phyloP scores from a whole-genome alignment of 1,140 invertebrate species.

The Brachionus calyciflorus region DNA sequence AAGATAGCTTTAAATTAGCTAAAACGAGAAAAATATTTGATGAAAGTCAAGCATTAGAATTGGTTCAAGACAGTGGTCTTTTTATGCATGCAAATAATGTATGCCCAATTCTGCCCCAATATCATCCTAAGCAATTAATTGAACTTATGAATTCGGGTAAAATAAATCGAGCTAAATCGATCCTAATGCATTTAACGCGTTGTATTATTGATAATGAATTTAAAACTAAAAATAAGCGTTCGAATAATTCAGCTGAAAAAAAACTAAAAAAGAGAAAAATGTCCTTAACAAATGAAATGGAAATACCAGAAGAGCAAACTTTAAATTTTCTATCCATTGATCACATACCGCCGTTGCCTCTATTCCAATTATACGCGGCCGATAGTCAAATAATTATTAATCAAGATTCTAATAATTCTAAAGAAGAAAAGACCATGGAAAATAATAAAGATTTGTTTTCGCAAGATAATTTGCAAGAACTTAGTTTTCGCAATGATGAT shows the following conservation, averaged over 20 bases:
- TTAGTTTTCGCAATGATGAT: slow-evolving; percentile 55
- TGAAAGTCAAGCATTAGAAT: slow-evolving; percentile 48
- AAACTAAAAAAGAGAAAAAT: slow-evolving; percentile 67
- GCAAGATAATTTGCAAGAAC: slow-evolving; percentile 71
- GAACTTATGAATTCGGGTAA: slow-evolving; percentile 97
- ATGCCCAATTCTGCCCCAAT: slow-evolving; percentile 92
- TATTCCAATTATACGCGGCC: slow-evolving; percentile 89
- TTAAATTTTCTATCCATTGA: slow-evolving; percentile 92
- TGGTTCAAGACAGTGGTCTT: slow-evolving; percentile 74
- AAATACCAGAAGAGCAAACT: slow-evolving; percentile 69
- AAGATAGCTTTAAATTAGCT: slow-evolving; percentile 49
- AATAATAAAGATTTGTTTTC: slow-evolving; percentile 47
- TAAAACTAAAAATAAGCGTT: slow-evolving; percentile 40
- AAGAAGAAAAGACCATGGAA: slow-evolving; percentile 28
- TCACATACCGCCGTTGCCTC: slow-evolving; percentile 88
- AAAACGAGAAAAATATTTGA: slow-evolving; percentile 50
- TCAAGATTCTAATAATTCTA: slow-evolving; percentile 43
- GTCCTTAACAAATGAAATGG: slow-evolving; percentile 70
- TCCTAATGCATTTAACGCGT: slow-evolving; percentile 88
- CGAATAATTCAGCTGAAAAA: background rate
- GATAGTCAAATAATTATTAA: slow-evolving; percentile 72
- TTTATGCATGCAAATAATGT: slow-evolving; percentile 94
- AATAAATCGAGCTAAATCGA: slow-evolving; percentile 93
- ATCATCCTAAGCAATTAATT: slow-evolving; percentile 97
- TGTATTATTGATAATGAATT: slow-evolving; percentile 55